Evolutionary conservation across 2,888 invertebrate species (phyloP).

Genomic region (Lepidochitona cinerea): DNA sequence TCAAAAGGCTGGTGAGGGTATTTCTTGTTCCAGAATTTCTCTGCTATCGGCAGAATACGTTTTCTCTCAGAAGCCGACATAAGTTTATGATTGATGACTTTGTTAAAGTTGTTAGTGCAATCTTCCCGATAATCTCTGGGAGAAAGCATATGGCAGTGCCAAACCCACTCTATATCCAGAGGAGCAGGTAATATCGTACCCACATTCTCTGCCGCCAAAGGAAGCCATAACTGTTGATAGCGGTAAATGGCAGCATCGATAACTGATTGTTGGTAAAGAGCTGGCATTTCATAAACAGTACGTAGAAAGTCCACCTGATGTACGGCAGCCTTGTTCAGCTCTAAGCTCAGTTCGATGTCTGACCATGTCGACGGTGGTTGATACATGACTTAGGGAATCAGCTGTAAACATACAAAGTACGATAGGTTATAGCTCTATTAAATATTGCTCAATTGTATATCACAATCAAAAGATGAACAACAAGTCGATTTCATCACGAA

Average conservation of each 20-base stretch:
- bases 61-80: conserved; percentile 31
- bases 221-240: conserved; percentile 69
- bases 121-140: conserved; percentile 47
- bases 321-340: conserved; percentile 27
- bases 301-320: conserved; percentile 30
- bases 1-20: conserved; percentile 35
- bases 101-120: conserved; percentile 26
- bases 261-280: conserved; percentile 51
- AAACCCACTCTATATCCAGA: conserved; percentile 71
- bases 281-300: conserved; percentile 28
- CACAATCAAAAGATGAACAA: too few relatives aligned
- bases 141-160: conserved; percentile 67
- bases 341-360: conserved; percentile 22
- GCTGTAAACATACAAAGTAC: too few relatives aligned
- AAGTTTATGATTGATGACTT: conserved; percentile 66
- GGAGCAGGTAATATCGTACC: conserved; percentile 63
- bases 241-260: conserved; percentile 67
- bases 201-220: conserved; percentile 54
- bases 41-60: conserved; percentile 20
- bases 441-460: too few relatives aligned
- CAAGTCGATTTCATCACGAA: too few relatives aligned
- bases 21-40: conserved; percentile 29
- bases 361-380: neutral
- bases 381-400: conserved; percentile 1
- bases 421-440: too few relatives aligned